Conservation (phyloP, 2,113 vertebrate genomes). For the Austrofundulus limnaeus region DNA sequence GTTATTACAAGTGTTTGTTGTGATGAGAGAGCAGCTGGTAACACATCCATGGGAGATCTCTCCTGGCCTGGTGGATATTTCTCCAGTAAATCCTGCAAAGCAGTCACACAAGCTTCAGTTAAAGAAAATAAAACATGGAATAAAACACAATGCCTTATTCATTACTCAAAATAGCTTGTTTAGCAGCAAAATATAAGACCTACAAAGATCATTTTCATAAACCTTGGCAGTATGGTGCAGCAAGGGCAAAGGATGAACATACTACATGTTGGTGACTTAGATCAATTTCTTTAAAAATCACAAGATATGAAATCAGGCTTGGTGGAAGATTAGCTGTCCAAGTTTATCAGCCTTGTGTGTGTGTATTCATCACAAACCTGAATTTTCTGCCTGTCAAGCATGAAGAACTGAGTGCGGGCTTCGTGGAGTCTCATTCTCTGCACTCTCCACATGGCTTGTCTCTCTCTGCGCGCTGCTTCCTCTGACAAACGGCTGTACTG, state of each 20-base stretch:
- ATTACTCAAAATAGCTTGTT: neutral
- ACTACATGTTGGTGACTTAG: neutral
- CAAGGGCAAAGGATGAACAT: constrained; percentile 1
- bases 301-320: neutral
- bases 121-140: neutral
- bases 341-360: constrained; percentile 1
- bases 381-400: constrained; percentile 73
- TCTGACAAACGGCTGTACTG: constrained; percentile 91
- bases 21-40: constrained; percentile 36
- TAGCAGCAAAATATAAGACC: neutral
- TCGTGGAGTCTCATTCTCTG: constrained; percentile 86
- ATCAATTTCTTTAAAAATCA: neutral
- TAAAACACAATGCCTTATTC: neutral
- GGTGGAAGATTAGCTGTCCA: neutral
- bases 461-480: constrained; percentile 88
- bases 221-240: neutral
- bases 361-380: constrained; percentile 75
- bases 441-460: constrained; percentile 88
- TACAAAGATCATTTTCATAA: neutral
- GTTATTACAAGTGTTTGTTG: constrained; percentile 51
- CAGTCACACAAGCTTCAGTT: constrained; percentile 16
- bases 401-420: constrained; percentile 81
- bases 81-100: constrained; percentile 77
- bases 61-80: constrained; percentile 72
- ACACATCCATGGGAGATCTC: constrained; percentile 58